phyloP scores from a whole-genome alignment of 2,113 vertebrate genomes.

The Puffinus mauretanicus region DNA sequence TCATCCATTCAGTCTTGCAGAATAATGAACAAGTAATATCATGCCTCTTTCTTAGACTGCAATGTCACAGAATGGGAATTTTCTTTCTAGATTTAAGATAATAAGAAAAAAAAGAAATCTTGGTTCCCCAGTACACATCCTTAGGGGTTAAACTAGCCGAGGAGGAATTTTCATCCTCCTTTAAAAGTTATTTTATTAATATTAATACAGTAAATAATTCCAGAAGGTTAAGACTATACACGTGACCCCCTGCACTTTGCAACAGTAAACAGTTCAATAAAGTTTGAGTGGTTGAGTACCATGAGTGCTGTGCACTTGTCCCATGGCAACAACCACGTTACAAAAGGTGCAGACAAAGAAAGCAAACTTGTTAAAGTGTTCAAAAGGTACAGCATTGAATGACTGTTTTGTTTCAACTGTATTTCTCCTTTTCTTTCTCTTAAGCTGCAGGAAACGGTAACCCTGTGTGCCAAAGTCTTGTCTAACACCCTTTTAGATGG shows the following conservation, averaged over 20 bases:
- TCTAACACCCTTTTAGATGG: neutral
- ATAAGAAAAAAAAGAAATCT: neutral
- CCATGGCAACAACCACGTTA: neutral
- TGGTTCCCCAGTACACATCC: neutral
- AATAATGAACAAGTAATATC: slow-evolving; percentile 1
- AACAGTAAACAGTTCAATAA: neutral
- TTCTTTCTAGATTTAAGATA: neutral
- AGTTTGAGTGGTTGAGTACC: neutral
- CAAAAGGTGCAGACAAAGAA: neutral
- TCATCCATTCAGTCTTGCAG: slow-evolving; percentile 3
- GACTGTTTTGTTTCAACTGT: neutral
- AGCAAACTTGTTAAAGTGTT: neutral
- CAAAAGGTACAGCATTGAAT: neutral
- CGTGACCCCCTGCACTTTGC: neutral
- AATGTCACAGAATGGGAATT: neutral
- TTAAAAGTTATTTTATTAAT: neutral
- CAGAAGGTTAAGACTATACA: neutral
- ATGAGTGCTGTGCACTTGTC: neutral
- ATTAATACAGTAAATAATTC: neutral
- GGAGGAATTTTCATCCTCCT: neutral
- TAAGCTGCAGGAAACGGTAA: neutral
- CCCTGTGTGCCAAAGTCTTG: neutral
- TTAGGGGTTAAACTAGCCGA: neutral
- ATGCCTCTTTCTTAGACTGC: neutral
- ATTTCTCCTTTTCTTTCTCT: neutral